Percentiles rank a stretch among this genome's conserved stretches.
Conservation (phyloP, 1,140 invertebrate species). For the Euschistus heros region DNA sequence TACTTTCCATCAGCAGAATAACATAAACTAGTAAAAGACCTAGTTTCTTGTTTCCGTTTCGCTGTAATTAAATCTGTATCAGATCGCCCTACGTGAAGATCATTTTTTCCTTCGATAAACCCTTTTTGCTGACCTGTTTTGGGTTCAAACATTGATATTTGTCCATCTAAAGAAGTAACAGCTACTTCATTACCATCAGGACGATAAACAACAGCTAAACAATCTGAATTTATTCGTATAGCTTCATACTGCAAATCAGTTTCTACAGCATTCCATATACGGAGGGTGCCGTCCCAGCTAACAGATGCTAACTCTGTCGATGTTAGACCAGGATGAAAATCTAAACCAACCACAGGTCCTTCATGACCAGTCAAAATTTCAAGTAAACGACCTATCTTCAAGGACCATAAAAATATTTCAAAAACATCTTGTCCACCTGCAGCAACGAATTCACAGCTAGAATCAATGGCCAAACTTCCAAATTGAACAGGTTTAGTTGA, state of each 20-base stretch:
- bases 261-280: constrained; percentile 85
- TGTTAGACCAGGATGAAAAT: constrained; percentile 62
- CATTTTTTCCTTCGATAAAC: constrained; percentile 77
- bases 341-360: constrained; percentile 73
- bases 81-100: constrained; percentile 71
- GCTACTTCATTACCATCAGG: constrained; percentile 86
- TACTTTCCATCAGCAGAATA: constrained; percentile 87
- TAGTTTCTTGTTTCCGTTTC: constrained; percentile 70
- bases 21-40: constrained; percentile 77
- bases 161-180: constrained; percentile 79
- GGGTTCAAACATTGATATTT: constrained; percentile 75
- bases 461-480: constrained; percentile 78
- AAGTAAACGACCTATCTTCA: constrained; percentile 79
- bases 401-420: constrained; percentile 91
- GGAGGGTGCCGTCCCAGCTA: constrained; percentile 89
- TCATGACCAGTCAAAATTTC: constrained; percentile 88
- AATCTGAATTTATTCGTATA: constrained; percentile 67
- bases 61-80: constrained; percentile 80
- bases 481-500: constrained; percentile 85
- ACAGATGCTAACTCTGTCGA: constrained; percentile 71
- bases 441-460: constrained; percentile 80
- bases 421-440: constrained; percentile 89
- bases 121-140: constrained; percentile 56
- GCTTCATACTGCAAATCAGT: constrained; percentile 71
- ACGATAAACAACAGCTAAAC: constrained; percentile 70